Base-by-base conservation (phyloP, 1,140 invertebrate species). In the Caenorhabditis latens region DNA sequence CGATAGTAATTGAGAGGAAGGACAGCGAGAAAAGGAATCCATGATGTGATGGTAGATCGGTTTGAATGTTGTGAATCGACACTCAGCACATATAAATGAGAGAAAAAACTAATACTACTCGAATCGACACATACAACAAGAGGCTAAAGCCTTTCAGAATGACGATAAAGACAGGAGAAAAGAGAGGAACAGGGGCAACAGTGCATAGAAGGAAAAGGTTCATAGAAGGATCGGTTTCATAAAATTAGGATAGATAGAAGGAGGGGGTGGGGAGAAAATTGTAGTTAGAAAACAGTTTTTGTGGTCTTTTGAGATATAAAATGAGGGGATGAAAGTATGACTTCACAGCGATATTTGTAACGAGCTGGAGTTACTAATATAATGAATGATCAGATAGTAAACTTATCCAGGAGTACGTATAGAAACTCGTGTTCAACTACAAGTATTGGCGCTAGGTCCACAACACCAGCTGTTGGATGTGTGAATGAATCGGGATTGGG, bases 71-170 rank as follows among this genome's bases (percentile, higher is more conserved):
- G 71, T 79, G 71, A 79, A 50, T 50, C 46, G 46, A 50, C 8
- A 79, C 71, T 50, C 71, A 79, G 71, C 71, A 79, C 71, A 79
- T 79, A 79, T 14, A 79, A 50, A 50, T 7, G 46, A 48, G 11
- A 13, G 8, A 32, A 14, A n/a, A 58, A 13, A 79, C 71, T 79
- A 79, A 79, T 79, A 50, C 71, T 79, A 79, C 43, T 79, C 71
- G 71, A 79, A 79, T 79, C 71, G 71, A 79, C 71, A 79, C 71
- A 79, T 79, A 79, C 40, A 79, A 79, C 71, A 50, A 50, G n/a
- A 63, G 46, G 71, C 46, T 50, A 50, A 79, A 79, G 46, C 71
- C 46, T 79, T 79, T 50, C n/a, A 79, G n/a, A 79, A 79, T 79
- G 71, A 79, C 71, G 14, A 24, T 79, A 79, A 79, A 24, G 71